A percentile compares a stretch with the other conserved stretches of the same genome.
These are phyloP conservation scores for Nannobrachium achirus DNA, from an alignment of 2,113 vertebrate genomes.

Conservation along the genomic window DNA sequence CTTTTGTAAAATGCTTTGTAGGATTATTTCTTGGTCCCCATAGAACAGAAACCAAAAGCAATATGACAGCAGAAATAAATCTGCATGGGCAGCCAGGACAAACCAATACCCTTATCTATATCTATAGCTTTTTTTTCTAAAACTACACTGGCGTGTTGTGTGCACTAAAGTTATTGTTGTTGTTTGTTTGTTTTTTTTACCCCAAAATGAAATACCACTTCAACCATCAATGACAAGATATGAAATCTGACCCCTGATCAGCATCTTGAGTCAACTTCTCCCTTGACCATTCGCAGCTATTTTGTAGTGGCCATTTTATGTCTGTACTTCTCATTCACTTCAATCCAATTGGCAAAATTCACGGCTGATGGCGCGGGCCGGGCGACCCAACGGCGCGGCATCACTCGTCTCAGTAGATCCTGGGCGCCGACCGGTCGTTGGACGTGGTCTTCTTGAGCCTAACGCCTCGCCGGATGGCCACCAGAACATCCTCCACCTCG, in stretches of 20 bases:
- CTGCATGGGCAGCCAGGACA: too few species aligned
- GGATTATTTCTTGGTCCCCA: too few species aligned
- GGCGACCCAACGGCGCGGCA: not conserved
- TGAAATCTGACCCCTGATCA: slow-evolving; percentile 24
- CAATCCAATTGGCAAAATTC: slow-evolving; percentile 21
- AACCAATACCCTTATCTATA: too few species aligned
- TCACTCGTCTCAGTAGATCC: slow-evolving; percentile 70
- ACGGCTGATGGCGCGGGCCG: slow-evolving; percentile 7
- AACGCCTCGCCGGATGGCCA: slow-evolving; percentile 88
- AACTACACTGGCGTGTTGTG: too few species aligned
- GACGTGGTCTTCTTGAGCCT: slow-evolving; percentile 88
- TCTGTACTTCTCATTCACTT: not conserved
- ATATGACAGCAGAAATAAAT: too few species aligned
- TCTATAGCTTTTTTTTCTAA: too few species aligned
- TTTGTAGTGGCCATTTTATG: slow-evolving; percentile 25
- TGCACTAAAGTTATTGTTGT: too few species aligned
- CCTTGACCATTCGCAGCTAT: not conserved
- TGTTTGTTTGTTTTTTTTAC: not conserved
- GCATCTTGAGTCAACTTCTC: slow-evolving; percentile 34
- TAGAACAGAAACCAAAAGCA: too few species aligned
- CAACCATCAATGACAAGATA: not conserved
- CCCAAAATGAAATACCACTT: not conserved
- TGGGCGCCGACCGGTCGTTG: slow-evolving; percentile 89
- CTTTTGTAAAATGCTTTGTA: too few species aligned
- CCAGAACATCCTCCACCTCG: slow-evolving; percentile 88